Evolutionary conservation across 2,888 invertebrate genomes (phyloP).

Genomic region (Oxytorus armatus): DNA sequence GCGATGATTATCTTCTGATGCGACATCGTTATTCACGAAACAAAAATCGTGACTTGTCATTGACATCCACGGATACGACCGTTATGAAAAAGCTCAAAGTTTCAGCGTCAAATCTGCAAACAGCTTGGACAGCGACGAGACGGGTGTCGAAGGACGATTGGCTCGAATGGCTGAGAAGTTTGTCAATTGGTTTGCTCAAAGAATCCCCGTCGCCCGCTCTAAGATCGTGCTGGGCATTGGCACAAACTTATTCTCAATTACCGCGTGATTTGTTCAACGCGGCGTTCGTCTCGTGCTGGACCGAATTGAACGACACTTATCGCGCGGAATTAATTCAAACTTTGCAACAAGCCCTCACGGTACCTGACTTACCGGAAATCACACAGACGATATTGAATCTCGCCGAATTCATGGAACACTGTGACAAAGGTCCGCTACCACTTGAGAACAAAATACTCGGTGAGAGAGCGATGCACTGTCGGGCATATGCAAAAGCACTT

Average conservation of each 20-base stretch:
- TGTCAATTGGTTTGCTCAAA: slow-evolving; percentile 96
- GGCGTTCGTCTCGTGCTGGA: slow-evolving; percentile 99
- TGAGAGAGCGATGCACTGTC: slow-evolving; percentile 97
- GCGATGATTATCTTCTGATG: slow-evolving; percentile 89
- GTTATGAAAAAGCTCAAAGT: slow-evolving; percentile 93
- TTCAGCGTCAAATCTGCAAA: slow-evolving; percentile 92
- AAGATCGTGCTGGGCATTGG: slow-evolving; percentile 95
- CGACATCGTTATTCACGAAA: slow-evolving; percentile 88
- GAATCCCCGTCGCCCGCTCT: slow-evolving; percentile 98
- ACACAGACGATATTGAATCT: slow-evolving; percentile 98
- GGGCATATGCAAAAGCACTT: slow-evolving; percentile 93
- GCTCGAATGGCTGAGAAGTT: slow-evolving; percentile 97
- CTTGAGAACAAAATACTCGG: slow-evolving; percentile 95
- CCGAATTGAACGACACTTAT: slow-evolving; percentile 93
- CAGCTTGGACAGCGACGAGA: slow-evolving; percentile 96
- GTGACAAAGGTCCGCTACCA: slow-evolving; percentile 97
- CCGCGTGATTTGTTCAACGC: slow-evolving; percentile 98
- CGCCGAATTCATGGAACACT: slow-evolving; percentile 99
- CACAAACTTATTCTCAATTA: slow-evolving; percentile 97
- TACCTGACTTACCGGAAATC: slow-evolving; percentile 97
- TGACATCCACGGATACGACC: slow-evolving; percentile 89
- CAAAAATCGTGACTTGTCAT: slow-evolving; percentile 88
- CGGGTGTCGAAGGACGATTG: slow-evolving; percentile 99
- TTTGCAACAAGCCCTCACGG: slow-evolving; percentile 94
- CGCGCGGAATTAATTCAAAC: slow-evolving; percentile 94